A percentile compares a stretch with the other conserved stretches of the same genome.
phyloP scores from a whole-genome alignment of 2,797 vertebrate genomes.

The Jordanella pulchra region DNA sequence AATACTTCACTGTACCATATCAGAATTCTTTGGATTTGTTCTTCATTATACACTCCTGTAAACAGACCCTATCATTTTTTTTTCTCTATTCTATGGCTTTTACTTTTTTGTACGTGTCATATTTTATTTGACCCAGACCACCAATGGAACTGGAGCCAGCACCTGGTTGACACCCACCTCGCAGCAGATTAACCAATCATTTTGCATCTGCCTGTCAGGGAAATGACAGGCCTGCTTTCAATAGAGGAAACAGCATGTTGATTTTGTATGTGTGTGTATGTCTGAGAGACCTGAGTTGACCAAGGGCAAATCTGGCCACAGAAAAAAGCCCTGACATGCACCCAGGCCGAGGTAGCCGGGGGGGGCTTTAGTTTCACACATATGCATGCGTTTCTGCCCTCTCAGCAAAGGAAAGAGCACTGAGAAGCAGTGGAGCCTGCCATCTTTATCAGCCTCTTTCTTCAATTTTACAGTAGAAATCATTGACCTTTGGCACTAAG shows the following conservation, averaged over 20 bases:
- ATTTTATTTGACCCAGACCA: conserved; percentile 63
- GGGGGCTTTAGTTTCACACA: conserved; percentile 69
- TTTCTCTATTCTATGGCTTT: conserved; percentile 11
- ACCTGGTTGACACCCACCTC: conserved; percentile 63
- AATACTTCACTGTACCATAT: conserved; percentile 52
- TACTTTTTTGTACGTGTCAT: conserved; percentile 30
- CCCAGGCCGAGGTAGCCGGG: conserved; percentile 62
- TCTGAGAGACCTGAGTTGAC: conserved; percentile 61
- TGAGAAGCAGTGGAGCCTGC: conserved; percentile 60
- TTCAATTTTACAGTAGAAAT: conserved; percentile 78
- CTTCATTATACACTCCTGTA: conserved; percentile 37
- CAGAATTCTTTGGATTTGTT: conserved; percentile 57
- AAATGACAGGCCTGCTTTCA: conserved; percentile 79
- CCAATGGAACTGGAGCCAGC: conserved; percentile 64
- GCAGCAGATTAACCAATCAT: conserved; percentile 69
- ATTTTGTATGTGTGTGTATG: conserved; percentile 58
- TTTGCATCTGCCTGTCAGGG: conserved; percentile 54
- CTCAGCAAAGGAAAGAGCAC: conserved; percentile 67
- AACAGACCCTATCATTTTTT: conserved; percentile 43
- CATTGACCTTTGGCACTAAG: conserved; percentile 71
- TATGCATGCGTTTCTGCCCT: conserved; percentile 53
- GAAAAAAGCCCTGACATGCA: conserved; percentile 63
- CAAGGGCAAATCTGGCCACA: conserved; percentile 62
- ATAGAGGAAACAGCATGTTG: conserved; percentile 69
- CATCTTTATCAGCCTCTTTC: conserved; percentile 75